phyloP scores from a whole-genome alignment of 2,888 invertebrate species.

The Tinea pellionella region DNA sequence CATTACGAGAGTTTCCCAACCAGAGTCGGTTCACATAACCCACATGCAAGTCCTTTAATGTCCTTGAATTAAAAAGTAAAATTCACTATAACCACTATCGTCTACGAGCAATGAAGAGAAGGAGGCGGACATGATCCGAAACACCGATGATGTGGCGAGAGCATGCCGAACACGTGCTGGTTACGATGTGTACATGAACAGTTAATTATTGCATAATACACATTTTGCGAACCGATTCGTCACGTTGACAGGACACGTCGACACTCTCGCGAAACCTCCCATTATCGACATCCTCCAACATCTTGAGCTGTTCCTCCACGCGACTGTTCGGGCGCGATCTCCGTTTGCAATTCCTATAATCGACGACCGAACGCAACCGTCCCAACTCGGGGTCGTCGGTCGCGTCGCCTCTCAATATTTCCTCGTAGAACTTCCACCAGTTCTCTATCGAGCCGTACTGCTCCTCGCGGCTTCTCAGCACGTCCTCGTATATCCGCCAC shows the following conservation, averaged over 20 bases:
- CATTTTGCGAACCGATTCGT: slow-evolving; percentile 41
- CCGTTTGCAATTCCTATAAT: slow-evolving; percentile 30
- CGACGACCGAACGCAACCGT: slow-evolving; percentile 36
- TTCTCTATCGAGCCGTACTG: slow-evolving; percentile 61
- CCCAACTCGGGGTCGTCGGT: slow-evolving; percentile 37
- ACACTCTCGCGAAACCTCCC: slow-evolving; percentile 46
- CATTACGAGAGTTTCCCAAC: too few species aligned
- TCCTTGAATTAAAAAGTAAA: too few species aligned
- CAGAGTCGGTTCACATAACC: too few species aligned
- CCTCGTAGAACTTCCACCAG: slow-evolving; percentile 63
- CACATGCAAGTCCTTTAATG: too few species aligned
- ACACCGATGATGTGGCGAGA: background rate
- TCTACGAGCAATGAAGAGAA: too few species aligned
- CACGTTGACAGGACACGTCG: slow-evolving; percentile 29
- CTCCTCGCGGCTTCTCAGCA: slow-evolving; percentile 48
- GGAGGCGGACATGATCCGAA: too few species aligned
- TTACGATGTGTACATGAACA: background rate
- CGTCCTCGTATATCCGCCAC: slow-evolving; percentile 62
- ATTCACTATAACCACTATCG: too few species aligned
- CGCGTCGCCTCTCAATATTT: slow-evolving; percentile 39
- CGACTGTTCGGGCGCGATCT: slow-evolving; percentile 42
- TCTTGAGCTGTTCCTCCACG: slow-evolving; percentile 49
- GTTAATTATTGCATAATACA: background rate
- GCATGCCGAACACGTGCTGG: background rate
- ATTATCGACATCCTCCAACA: slow-evolving; percentile 49